These are phyloP conservation scores for Sarcophaga carnaria DNA, from an alignment of 2,888 invertebrate genomes.

Conservation along the genomic window DNA sequence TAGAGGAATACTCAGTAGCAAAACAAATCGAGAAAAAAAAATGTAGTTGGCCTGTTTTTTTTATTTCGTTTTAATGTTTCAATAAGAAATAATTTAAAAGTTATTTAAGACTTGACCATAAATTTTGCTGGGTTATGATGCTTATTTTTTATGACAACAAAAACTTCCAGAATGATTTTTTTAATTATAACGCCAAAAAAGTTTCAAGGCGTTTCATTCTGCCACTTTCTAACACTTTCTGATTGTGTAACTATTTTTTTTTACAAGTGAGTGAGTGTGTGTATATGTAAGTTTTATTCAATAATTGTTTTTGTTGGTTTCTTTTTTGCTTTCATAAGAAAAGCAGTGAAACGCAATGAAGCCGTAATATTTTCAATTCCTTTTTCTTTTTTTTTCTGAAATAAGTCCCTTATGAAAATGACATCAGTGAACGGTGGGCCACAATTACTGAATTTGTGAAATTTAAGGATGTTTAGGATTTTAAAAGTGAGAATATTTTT, in stretches of 20 bases:
- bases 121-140: conserved; percentile 3
- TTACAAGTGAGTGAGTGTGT: too few species aligned
- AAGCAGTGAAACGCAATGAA: conserved; percentile 44
- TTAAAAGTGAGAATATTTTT: too few species aligned
- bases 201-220: conserved; percentile 31
- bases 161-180: conserved; percentile 11
- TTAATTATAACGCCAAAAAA: conserved; percentile 30
- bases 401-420: conserved; percentile 25
- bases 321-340: conserved; percentile 5
- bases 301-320: conserved; percentile 15
- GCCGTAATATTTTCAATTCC: conserved; percentile 5
- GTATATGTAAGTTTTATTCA: too few species aligned
- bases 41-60: too few species aligned
- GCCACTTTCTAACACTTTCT: conserved; percentile 28
- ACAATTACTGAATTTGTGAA: too few species aligned
- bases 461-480: too few species aligned
- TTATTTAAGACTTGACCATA: background rate
- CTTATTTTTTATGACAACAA: too few species aligned
- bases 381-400: background rate
- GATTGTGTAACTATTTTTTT: conserved; percentile 32
- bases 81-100: too few species aligned
- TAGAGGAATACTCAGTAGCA: too few species aligned
- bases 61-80: too few species aligned
- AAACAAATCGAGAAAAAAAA: too few species aligned
- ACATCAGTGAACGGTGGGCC: conserved; percentile 15